Conservation (phyloP, 2,888 invertebrate genomes). For the Syritta pipiens region DNA sequence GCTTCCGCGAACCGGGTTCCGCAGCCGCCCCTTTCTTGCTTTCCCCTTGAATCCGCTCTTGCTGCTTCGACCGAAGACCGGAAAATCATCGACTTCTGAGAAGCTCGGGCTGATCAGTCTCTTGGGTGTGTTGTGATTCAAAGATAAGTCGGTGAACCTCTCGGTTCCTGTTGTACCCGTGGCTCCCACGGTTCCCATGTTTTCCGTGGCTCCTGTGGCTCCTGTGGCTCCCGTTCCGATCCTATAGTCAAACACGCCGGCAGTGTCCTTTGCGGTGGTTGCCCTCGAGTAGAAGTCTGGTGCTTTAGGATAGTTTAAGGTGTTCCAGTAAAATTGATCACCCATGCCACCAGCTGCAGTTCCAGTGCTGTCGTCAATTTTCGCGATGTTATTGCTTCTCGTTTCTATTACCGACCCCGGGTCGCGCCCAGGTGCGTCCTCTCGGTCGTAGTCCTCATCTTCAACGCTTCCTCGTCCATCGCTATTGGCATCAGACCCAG, state of each 20-base stretch:
- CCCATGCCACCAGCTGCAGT: constrained; percentile 41
- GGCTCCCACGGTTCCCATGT: not conserved
- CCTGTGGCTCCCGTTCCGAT: no score
- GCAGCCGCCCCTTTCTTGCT: not conserved
- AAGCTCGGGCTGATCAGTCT: constrained; percentile 16
- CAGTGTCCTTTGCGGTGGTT: not conserved
- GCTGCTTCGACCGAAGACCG: no score
- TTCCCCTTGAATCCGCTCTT: not conserved
- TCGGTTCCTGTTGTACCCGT: no score
- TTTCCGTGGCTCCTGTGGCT: no score
- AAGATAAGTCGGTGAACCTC: no score
- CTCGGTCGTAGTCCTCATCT: constrained; percentile 32
- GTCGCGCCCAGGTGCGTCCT: constrained; percentile 38
- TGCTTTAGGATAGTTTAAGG: constrained; percentile 36
- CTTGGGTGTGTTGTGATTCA: not conserved
- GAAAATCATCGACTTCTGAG: no score
- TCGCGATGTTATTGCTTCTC: constrained; percentile 37
- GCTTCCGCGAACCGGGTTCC: no score
- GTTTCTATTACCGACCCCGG: constrained; percentile 32
- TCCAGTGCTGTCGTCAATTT: constrained; percentile 15
- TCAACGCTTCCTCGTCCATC: constrained; percentile 4
- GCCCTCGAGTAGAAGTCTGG: not conserved
- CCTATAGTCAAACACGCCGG: not conserved
- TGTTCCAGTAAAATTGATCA: constrained; percentile 57
- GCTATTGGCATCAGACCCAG: not conserved